Percentiles rank a stretch among this genome's conserved stretches.
Evolutionary conservation across 2,888 invertebrate genomes (phyloP).

Genomic region (Acrobasis suavella): DNA sequence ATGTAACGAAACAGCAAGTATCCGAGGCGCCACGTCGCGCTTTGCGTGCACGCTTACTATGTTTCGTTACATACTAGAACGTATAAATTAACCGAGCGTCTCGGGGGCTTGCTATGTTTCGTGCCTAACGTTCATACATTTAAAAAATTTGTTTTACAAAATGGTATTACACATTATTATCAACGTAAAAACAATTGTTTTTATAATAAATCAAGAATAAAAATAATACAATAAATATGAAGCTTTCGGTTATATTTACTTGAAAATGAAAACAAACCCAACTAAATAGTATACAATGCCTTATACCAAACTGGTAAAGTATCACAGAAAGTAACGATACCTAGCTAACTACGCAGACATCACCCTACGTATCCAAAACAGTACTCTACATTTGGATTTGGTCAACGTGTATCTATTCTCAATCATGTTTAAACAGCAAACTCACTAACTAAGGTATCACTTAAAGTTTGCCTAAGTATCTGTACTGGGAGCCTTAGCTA

Average conservation of each 20-base stretch:
- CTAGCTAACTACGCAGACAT: constrained; percentile 76
- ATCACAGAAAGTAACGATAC: constrained; percentile 81
- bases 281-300: constrained; percentile 65
- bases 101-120: no score
- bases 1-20: no score
- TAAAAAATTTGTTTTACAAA: constrained; percentile 22
- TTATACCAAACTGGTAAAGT: constrained; percentile 80
- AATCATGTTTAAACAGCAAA: constrained; percentile 18
- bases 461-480: constrained; percentile 23
- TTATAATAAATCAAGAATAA: constrained; percentile 24
- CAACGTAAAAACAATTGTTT: constrained; percentile 17
- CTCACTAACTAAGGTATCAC: constrained; percentile 20
- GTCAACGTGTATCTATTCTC: constrained; percentile 47
- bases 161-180: constrained; percentile 16
- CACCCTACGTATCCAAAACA: constrained; percentile 53
- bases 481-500: constrained; percentile 16
- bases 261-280: constrained; percentile 41
- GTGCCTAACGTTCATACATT: constrained; percentile 19
- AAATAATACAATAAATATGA: constrained; percentile 31
- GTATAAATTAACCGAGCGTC: no score
- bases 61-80: no score
- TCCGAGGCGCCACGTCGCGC: no score
- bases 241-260: constrained; percentile 29
- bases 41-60: no score
- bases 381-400: constrained; percentile 64